A percentile compares a stretch with the other conserved stretches of the same genome.
These are phyloP conservation scores for Amiota mariae DNA, from an alignment of 2,888 invertebrate genomes.

Conservation along the genomic window DNA sequence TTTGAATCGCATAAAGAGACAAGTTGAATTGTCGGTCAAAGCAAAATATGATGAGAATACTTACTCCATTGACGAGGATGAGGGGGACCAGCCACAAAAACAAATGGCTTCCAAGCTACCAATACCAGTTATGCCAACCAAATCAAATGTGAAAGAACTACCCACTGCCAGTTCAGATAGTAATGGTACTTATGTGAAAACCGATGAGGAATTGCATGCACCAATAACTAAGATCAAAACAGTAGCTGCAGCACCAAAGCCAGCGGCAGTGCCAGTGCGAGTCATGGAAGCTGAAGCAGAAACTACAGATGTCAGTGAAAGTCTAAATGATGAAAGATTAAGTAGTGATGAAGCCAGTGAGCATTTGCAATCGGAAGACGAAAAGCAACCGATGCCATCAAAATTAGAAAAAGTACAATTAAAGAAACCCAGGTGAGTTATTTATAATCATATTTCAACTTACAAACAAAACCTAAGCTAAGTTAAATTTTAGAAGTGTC, in stretches of 20 bases:
- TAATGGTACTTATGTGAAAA: constrained; percentile 48
- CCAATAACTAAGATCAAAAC: constrained; percentile 30
- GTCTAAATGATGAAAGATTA: constrained; percentile 50
- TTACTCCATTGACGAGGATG: constrained; percentile 50
- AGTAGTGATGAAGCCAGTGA: constrained; percentile 16
- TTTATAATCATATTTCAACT: neutral
- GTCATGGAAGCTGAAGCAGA: constrained; percentile 41
- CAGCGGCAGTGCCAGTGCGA: neutral
- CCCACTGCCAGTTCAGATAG: constrained; percentile 40
- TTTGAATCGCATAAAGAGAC: constrained; percentile 49
- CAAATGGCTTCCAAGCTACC: no score
- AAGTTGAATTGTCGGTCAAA: constrained; percentile 48
- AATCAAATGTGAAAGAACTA: neutral
- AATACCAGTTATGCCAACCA: neutral
- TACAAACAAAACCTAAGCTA: neutral
- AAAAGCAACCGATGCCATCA: constrained; percentile 10
- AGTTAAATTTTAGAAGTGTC: constrained; percentile 23
- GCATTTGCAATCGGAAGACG: constrained; percentile 29
- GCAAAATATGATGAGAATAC: constrained; percentile 51
- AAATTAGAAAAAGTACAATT: constrained; percentile 35
- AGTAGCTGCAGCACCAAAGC: constrained; percentile 38
- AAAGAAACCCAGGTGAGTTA: constrained; percentile 44
- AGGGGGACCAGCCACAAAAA: neutral
- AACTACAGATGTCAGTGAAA: constrained; percentile 60
- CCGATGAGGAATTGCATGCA: constrained; percentile 11